Evolutionary conservation across 37 sponge, comb jelly and placozoan species (phyloP).

Genomic region (Ephydatia muelleri): DNA sequence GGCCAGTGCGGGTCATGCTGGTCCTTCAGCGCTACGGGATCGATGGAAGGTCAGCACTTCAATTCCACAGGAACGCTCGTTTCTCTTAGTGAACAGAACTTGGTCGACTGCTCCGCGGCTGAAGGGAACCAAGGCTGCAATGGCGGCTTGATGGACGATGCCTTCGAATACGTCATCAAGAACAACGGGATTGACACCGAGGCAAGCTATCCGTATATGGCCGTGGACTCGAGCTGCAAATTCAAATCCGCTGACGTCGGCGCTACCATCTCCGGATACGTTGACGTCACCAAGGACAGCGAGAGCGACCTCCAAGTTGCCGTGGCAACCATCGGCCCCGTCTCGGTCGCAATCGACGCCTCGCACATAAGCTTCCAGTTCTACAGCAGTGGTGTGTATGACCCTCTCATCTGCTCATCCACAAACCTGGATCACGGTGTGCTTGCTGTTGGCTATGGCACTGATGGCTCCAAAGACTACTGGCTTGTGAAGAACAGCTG

Average conservation of each 20-base stretch:
- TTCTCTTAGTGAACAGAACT: conserved; percentile 66
- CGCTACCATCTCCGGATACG: conserved; percentile 60
- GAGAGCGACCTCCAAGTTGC: conserved; percentile 74
- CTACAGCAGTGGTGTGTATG: conserved; percentile 85
- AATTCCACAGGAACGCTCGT: conserved; percentile 62
- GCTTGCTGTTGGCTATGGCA: conserved; percentile 90
- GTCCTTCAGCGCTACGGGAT: conserved; percentile 86
- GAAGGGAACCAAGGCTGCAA: conserved; percentile 90
- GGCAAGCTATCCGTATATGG: conserved; percentile 87
- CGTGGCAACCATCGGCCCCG: conserved; percentile 74
- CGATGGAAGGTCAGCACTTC: conserved; percentile 78
- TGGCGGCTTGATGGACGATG: conserved; percentile 90
- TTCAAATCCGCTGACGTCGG: conserved; percentile 53
- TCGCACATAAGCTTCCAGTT: conserved; percentile 69
- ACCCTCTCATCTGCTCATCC: conserved; percentile 72
- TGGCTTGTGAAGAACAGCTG: conserved; percentile 97
- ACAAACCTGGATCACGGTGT: conserved; percentile 89
- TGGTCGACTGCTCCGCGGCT: conserved; percentile 52
- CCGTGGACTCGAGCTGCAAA: conserved; percentile 66
- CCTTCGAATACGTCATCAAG: conserved; percentile 80
- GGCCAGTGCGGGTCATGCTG: conserved; percentile 85
- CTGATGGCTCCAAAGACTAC: conserved; percentile 50
- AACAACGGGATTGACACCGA: conserved; percentile 88
- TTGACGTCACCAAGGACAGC: conserved; percentile 43
- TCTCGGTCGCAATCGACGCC: conserved; percentile 95